Conservation (phyloP, 2,797 vertebrate species). For the Phoxinus dragarum region DNA sequence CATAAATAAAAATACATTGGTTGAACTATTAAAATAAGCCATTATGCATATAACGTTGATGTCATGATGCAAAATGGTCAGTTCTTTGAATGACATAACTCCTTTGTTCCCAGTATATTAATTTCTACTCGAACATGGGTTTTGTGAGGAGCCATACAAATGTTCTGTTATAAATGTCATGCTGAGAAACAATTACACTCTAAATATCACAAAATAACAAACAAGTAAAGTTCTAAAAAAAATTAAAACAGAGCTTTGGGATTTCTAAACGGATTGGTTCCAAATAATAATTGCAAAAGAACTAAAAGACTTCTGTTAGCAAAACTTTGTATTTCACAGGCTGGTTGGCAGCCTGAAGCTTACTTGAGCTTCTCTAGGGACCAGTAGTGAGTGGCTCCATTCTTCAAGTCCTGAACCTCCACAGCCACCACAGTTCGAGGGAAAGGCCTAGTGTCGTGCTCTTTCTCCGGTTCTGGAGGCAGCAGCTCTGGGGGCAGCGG, state of each 20-base stretch:
- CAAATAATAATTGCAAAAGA: not conserved
- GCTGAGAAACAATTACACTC: not conserved
- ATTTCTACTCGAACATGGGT: not conserved
- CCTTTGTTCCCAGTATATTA: not conserved
- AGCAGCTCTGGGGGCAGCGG: conserved; percentile 91
- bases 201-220: not conserved
- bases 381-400: conserved; percentile 97
- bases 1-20: not conserved
- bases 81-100: not conserved
- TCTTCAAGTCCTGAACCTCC: conserved; percentile 97
- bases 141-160: not conserved
- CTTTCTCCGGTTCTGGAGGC: conserved; percentile 84
- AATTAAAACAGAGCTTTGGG: not conserved
- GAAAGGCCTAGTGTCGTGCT: conserved; percentile 81
- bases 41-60: not conserved
- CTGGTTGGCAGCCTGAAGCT: conserved; percentile 47
- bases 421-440: conserved; percentile 95
- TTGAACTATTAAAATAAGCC: not conserved
- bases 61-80: not conserved
- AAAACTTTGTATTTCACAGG: not conserved
- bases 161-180: not conserved
- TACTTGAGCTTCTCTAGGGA: conserved; percentile 98
- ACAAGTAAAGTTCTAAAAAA: not conserved
- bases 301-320: not conserved
- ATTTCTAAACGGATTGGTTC: not conserved